Base-by-base conservation (phyloP, 2,797 vertebrate species). In the Miichthys miiuy region DNA sequence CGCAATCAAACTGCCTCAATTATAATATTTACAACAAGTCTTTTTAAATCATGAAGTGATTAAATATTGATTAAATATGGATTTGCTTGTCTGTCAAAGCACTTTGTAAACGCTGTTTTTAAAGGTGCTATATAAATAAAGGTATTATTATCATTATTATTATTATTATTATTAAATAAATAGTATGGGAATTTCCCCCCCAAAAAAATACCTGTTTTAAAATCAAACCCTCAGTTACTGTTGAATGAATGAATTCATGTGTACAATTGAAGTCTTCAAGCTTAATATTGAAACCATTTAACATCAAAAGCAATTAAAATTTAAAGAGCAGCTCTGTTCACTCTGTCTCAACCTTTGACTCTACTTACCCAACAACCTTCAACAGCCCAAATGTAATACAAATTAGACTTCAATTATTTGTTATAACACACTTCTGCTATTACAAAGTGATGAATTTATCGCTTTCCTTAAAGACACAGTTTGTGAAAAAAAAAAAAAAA, bases 361-460 rank as follows among this genome's bases (percentile, higher is more conserved):
- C 47, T 10, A 18, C n/a, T 27, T 2, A 13, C 48, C 18, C n/a
- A 3, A 11, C 64, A 70, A 20, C 58, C 46, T 71, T 58, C 54
- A 68, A 41, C 57, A 44, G 51, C 38, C 75, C 21, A 80, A 66
- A 58, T 57, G 54, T 69, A 47, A 62, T 66, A 50, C 3, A 58
- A 76, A 63, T 57, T 25, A 65, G 3, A 68, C 5, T 13, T 54
- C 4, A 0, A 48, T 62, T 10, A 58, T 70, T 75, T 47, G 48
- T 9, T 76, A 21, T 79, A 75, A 58, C 51, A 52, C 1, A 52
- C 14, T 30, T 41, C 42, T 56, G 8, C 13, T 38, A 18, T 66
- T 52, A 60, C 20, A 61, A 42, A 55, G 30, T 17, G 17, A 70
- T 48, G 6, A 4, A 44, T 4, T 44, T 0, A 42, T 2, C 1